Evolutionary conservation across 1,140 invertebrate genomes (phyloP), one percentile per base, ranked within the genome.

Genomic region (Diorhabda elongata): DNA sequence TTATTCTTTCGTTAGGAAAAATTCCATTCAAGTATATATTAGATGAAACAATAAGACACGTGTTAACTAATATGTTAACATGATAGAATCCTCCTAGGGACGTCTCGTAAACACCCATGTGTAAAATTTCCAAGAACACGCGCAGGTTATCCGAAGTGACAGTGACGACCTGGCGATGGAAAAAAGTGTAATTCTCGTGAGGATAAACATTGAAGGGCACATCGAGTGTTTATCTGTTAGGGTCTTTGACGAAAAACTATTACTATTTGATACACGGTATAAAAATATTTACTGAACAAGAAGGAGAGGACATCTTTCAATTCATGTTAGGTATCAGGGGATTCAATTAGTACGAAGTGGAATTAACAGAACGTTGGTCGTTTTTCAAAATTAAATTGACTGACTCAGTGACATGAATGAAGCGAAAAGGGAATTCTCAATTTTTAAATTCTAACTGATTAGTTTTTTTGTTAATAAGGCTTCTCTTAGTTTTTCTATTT

Each of bases 181-280:
- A n/a, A 52, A 52, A 52, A 52, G 2, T 52, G 47, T 52, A 52
- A 52, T 52, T 2, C 47, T 4, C 47, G 47, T 8, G 47, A 52
- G 47, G 47, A 52, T 52, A 52, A 52, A 52, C 47, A 52, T 52
- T 52, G 47, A 52, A 52, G 47, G 47, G 47, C 47, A 52, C 47
- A 52, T 52, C 47, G 47, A 52, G 47, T 52, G 47, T 52, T 52
- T 52, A 52, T 52, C 47, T 4, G 47, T n/a, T 52, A 52, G 47
- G 47, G 47, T 52, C 47, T 52, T 2, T 52, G 47, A 52, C 6
- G 47, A 52, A 52, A 52, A 52, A 52, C 47, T 52, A 52, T 52
- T 52, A 52, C 47, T 52, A 52, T n/a, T 52, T 52, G 47, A 52
- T 52, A 4, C 2, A 3, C 3, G 47, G 47, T 52, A 52, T 6